These are phyloP conservation scores for Brachionus paranguensis DNA, from an alignment of 1,140 invertebrate species.

Conservation along the genomic window DNA sequence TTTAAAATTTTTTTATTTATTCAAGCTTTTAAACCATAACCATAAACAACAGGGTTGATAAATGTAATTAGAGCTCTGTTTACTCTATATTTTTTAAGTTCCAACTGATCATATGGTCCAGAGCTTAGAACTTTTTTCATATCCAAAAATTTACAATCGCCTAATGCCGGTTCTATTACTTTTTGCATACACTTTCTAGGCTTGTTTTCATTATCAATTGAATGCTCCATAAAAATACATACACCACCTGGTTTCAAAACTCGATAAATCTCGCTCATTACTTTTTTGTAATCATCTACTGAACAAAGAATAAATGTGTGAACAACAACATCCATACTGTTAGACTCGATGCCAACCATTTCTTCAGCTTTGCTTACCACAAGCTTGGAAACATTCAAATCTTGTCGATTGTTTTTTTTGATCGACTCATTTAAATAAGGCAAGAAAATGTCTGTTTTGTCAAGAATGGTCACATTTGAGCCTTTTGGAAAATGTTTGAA, in stretches of 20 bases:
- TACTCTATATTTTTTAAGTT: not conserved
- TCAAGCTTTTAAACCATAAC: not conserved
- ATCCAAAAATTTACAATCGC: constrained; percentile 26
- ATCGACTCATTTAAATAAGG: constrained; percentile 23
- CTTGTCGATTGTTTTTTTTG: not conserved
- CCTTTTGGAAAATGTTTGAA: constrained; percentile 1
- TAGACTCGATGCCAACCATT: constrained; percentile 1
- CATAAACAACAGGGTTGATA: constrained; percentile 1
- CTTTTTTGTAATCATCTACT: not conserved
- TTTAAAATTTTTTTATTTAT: not conserved
- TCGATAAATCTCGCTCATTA: not conserved
- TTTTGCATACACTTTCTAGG: not conserved
- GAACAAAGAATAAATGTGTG: constrained; percentile 28
- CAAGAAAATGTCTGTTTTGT: constrained; percentile 12
- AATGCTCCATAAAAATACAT: constrained; percentile 33
- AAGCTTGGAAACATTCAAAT: not conserved
- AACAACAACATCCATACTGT: not conserved
- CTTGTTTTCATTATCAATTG: not conserved
- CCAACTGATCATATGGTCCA: not conserved
- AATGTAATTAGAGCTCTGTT: not conserved
- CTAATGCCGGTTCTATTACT: not conserved
- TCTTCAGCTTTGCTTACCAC: not conserved
- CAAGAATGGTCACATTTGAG: not conserved
- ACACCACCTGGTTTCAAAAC: constrained; percentile 25
- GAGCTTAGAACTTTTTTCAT: not conserved